A percentile compares a stretch with the other conserved stretches of the same genome.
phyloP scores from a whole-genome alignment of 2,113 vertebrate genomes.

The Lophius piscatorius region DNA sequence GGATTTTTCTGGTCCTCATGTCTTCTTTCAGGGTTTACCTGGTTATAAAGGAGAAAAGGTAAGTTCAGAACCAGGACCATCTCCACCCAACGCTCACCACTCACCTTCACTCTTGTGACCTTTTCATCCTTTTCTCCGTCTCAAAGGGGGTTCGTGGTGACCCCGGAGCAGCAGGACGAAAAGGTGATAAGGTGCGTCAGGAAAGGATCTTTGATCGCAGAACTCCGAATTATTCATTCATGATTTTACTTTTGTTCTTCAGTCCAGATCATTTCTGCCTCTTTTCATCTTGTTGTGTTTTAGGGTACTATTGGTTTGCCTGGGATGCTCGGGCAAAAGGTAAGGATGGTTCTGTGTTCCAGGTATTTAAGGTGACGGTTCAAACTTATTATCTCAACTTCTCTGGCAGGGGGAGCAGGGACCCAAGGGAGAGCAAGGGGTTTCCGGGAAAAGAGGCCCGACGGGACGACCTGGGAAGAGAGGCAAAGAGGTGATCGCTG shows the following conservation, averaged over 20 bases:
- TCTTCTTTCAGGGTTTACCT: slow-evolving; percentile 62
- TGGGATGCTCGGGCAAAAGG: slow-evolving; percentile 77
- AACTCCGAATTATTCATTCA: too few species aligned
- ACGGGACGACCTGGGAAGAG: slow-evolving; percentile 75
- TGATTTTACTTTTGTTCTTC: too few species aligned
- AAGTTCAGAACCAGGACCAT: too few species aligned
- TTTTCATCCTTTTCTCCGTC: background rate
- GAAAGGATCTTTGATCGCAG: too few species aligned
- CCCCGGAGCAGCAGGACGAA: slow-evolving; percentile 58
- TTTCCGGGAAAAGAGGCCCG: slow-evolving; percentile 71
- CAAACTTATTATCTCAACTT: background rate
- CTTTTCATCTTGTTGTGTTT: slow-evolving; percentile 17
- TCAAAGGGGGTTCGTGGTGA: slow-evolving; percentile 63
- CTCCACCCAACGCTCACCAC: too few species aligned
- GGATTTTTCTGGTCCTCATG: background rate
- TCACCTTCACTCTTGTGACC: too few species aligned
- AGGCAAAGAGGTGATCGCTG: slow-evolving; percentile 70
- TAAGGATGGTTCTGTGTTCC: slow-evolving; percentile 14
- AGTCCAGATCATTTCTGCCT: too few species aligned
- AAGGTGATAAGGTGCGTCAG: slow-evolving; percentile 68
- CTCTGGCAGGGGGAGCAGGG: slow-evolving; percentile 68
- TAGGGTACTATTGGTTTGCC: slow-evolving; percentile 70
- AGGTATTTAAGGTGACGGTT: background rate
- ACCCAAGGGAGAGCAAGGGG: slow-evolving; percentile 66
- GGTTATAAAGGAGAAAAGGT: slow-evolving; percentile 75